phyloP scores from a whole-genome alignment of 1,140 invertebrate genomes.

The Leptinotarsa undecemlineata region DNA sequence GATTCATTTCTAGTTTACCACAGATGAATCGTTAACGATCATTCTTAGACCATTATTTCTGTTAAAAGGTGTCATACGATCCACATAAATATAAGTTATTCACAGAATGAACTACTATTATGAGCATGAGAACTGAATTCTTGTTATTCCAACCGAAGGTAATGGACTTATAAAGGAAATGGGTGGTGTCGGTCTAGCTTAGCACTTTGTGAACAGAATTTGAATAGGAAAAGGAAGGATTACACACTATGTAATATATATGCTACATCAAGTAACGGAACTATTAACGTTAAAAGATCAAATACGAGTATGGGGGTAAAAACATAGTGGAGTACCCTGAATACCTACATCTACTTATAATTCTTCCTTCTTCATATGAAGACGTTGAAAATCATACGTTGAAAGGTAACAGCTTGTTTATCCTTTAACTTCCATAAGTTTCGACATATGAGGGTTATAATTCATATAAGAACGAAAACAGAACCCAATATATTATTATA shows the following conservation, averaged over 20 bases:
- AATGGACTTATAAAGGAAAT: constrained; percentile 11
- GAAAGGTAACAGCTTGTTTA: too few species aligned
- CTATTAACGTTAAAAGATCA: too few species aligned
- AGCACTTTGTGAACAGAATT: not conserved
- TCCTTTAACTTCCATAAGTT: too few species aligned
- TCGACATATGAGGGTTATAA: too few species aligned
- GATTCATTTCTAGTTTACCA: not conserved
- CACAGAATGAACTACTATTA: not conserved
- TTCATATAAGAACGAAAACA: too few species aligned
- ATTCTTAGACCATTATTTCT: not conserved
- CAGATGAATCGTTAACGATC: not conserved
- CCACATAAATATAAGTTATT: constrained; percentile 6
- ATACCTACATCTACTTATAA: too few species aligned
- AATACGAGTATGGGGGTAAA: too few species aligned
- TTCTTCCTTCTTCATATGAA: too few species aligned
- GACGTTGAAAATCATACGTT: too few species aligned
- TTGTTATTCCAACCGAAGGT: not conserved
- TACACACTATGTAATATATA: not conserved
- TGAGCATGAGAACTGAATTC: not conserved
- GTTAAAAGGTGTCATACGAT: constrained; percentile 8
- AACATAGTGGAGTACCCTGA: too few species aligned
- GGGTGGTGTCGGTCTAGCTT: constrained; percentile 2
- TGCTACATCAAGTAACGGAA: too few species aligned
- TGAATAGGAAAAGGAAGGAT: not conserved
- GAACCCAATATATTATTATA: too few species aligned